These are phyloP conservation scores for Hirtodrosophila duncani DNA, from an alignment of 2,888 invertebrate species.

Conservation along the genomic window DNA sequence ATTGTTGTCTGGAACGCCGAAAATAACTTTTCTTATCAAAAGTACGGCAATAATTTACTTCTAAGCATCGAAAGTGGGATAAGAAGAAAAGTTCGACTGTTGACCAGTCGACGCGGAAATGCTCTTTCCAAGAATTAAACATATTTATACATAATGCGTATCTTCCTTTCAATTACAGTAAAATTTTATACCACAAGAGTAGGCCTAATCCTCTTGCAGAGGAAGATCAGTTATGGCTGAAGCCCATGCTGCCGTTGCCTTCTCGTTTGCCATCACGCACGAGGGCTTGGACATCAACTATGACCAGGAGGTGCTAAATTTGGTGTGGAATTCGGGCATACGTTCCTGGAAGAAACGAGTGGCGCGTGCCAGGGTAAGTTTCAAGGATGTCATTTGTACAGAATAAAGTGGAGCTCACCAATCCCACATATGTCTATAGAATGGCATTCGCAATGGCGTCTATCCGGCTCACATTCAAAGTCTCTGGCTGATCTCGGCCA, in stretches of 20 bases:
- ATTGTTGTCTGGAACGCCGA: no score
- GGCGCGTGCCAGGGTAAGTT: slow-evolving; percentile 91
- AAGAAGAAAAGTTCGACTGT: no score
- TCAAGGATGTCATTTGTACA: no score
- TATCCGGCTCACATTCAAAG: slow-evolving; percentile 97
- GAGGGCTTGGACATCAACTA: slow-evolving; percentile 99
- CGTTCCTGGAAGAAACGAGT: slow-evolving; percentile 97
- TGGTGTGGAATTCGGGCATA: slow-evolving; percentile 96
- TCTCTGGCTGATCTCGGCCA: slow-evolving; percentile 88
- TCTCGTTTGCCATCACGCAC: slow-evolving; percentile 97
- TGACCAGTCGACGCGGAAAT: no score
- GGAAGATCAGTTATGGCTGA: slow-evolving; percentile 95
- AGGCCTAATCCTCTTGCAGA: background rate
- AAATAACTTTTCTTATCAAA: no score
- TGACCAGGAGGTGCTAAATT: slow-evolving; percentile 95
- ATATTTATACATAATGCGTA: no score
- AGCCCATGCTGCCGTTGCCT: slow-evolving; percentile 98
- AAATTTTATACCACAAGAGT: no score
- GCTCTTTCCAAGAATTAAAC: no score
- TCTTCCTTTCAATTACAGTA: no score
- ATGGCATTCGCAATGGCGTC: slow-evolving; percentile 95
- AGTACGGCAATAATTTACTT: no score
- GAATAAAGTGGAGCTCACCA: no score
- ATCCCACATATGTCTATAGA: slow-evolving; percentile 80
- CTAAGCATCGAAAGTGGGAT: no score